Evolutionary conservation across 1,140 invertebrate species (phyloP).

Genomic region (Sycophaga agraensis): DNA sequence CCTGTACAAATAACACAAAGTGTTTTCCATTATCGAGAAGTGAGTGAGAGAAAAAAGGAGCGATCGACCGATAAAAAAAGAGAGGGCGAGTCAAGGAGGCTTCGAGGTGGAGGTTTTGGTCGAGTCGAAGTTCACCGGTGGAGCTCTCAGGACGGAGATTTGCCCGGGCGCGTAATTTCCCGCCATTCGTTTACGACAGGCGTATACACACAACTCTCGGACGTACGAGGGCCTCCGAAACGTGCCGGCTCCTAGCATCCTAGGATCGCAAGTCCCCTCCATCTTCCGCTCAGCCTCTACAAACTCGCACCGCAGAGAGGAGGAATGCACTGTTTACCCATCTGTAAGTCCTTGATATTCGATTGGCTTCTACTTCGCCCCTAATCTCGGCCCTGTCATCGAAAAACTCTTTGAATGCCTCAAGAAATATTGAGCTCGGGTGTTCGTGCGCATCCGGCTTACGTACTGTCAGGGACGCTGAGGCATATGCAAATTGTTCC

Average conservation of each 20-base stretch:
- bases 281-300: background rate
- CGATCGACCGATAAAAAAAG: background rate
- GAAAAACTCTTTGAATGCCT: no score
- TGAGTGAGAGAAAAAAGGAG: background rate
- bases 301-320: background rate
- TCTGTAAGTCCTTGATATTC: constrained; percentile 17
- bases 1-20: no score
- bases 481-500: no score
- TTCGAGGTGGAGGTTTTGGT: no score
- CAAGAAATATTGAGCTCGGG: no score
- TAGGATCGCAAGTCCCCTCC: background rate
- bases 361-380: background rate
- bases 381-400: no score
- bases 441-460: no score
- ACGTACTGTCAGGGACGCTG: no score
- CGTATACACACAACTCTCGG: no score
- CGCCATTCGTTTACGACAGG: no score
- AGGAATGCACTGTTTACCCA: background rate
- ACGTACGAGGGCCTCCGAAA: background rate
- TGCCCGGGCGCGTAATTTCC: no score
- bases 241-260: background rate
- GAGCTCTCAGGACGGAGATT: no score
- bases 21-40: constrained; percentile 14
- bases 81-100: background rate
- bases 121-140: background rate